Evolutionary conservation across 2,797 vertebrate genomes (phyloP), one percentile per base, ranked within the genome.

Genomic region (Microchirus variegatus): DNA sequence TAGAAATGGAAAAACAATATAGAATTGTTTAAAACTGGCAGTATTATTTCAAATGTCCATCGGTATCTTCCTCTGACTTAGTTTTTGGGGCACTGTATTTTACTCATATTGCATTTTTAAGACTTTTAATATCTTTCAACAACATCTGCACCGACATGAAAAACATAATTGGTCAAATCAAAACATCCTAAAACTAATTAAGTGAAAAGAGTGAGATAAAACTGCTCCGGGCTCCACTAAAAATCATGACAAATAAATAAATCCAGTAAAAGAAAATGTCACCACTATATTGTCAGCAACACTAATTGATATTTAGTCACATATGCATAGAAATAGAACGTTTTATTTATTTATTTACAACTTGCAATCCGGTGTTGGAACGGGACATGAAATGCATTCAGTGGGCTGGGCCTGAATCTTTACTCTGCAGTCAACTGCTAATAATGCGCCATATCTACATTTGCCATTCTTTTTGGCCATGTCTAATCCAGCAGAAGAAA

Each of bases 401-500:
- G 56, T 41, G 49, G 53, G 70, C 76, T 16, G 61, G 64, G 67
- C 70, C 69, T 76, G 60, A 56, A 53, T 77, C 59, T 77, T 67
- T 67, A 59, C 67, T 73, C 66, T 58, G 56, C 71, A 77, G 71
- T 69, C 59, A 60, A 59, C 48, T 74, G 74, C 77, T 87, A 90
- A 91, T 88, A 88, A 89, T 49, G 60, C 72, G 75, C 76, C 85
- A 71, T 54, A 86, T 87, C 90, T 90, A 66, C 87, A 92, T 92
- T 92, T 92, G 82, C 85, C 87, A 90, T 92, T 92, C 90, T 90
- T 91, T 92, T 90, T 92, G 84, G 84, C 83, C 68, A 45, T 75
- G 86, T 90, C 84, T 90, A 91, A 92, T 92, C 84, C 80, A 44
- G 77, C 76, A 92, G 89, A 94, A 93, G 90, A 93, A 94, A 93